These are phyloP conservation scores for Xerus rutilus DNA, from an alignment of 2,797 vertebrate genomes.

Conservation along the genomic window DNA sequence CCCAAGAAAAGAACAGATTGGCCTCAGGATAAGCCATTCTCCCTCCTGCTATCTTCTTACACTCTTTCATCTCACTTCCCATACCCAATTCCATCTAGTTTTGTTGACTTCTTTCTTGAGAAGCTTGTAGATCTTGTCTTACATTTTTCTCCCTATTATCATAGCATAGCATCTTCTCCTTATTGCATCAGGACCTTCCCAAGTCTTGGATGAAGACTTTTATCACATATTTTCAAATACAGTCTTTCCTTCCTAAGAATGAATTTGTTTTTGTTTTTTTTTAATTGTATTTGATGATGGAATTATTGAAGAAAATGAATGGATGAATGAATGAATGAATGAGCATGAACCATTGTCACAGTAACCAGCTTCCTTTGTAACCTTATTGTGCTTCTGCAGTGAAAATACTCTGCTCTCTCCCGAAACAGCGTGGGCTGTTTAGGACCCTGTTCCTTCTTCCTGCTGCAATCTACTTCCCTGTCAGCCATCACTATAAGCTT, in stretches of 20 bases:
- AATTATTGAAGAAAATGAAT: not conserved
- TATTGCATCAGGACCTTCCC: not conserved
- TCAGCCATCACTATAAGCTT: not conserved
- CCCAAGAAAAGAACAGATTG: not conserved
- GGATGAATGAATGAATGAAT: not conserved
- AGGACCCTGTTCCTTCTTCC: not conserved
- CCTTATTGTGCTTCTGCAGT: not conserved
- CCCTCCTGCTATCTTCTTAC: not conserved
- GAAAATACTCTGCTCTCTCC: not conserved
- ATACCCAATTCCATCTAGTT: not conserved
- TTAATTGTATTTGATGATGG: not conserved
- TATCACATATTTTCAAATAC: not conserved
- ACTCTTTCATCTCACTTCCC: not conserved
- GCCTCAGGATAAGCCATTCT: not conserved
- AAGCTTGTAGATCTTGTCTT: not conserved
- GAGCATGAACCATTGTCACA: not conserved
- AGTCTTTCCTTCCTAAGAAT: not conserved
- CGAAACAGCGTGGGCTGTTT: not conserved
- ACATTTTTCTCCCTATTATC: not conserved
- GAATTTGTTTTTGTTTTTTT: not conserved
- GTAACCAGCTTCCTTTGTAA: not conserved
- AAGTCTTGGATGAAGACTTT: not conserved
- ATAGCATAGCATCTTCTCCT: too few relatives aligned
- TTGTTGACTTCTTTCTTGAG: not conserved
- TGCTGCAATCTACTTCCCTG: not conserved